phyloP scores from a whole-genome alignment of 2,797 vertebrate genomes.

The Enteromius fasciolatus region DNA sequence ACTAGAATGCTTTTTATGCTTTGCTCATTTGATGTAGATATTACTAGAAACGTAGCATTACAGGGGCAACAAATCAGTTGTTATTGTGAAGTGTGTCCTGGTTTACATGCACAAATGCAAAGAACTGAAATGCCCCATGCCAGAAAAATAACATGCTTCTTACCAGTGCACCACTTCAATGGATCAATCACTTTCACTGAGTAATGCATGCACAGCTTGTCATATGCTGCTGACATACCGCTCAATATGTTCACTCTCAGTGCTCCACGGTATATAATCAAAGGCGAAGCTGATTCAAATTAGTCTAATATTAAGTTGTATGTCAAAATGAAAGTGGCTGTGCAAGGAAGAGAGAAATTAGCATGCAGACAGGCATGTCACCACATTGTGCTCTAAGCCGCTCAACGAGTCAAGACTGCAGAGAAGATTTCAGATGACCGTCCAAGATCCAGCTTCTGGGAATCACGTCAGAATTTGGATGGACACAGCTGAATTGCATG shows the following conservation, averaged over 20 bases:
- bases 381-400: neutral
- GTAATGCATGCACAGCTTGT: neutral
- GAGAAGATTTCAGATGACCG: neutral
- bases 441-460: neutral
- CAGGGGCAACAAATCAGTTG: neutral
- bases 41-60: neutral
- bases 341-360: neutral
- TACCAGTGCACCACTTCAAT: neutral
- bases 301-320: neutral
- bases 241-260: neutral
- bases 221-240: neutral
- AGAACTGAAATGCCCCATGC: neutral
- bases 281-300: neutral
- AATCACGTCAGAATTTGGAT: neutral
- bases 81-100: neutral
- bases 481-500: neutral
- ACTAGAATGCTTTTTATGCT: constrained; percentile 2
- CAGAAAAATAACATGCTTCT: neutral
- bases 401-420: neutral
- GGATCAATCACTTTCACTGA: neutral
- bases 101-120: neutral
- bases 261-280: neutral
- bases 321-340: neutral
- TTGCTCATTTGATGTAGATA: neutral
- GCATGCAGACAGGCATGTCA: neutral